These are phyloP conservation scores for Micromesistius poutassou DNA, from an alignment of 2,797 vertebrate species.

Conservation along the genomic window DNA sequence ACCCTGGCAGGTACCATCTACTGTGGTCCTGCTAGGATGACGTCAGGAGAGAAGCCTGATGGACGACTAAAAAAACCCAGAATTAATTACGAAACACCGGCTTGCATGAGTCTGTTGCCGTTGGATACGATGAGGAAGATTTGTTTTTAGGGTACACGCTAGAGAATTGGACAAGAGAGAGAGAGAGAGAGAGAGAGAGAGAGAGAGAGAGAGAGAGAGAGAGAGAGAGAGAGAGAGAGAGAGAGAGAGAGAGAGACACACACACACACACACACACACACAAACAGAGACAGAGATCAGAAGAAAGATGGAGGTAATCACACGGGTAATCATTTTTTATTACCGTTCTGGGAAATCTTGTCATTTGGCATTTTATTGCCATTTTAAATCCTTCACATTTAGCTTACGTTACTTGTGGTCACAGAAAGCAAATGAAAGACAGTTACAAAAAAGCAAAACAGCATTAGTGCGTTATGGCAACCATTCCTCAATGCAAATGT, in stretches of 20 bases:
- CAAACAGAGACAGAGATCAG: background rate
- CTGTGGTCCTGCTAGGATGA: conserved; percentile 26
- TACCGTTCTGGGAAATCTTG: conserved; percentile 56
- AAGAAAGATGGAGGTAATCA: conserved; percentile 24
- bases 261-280: background rate
- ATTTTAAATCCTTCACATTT: conserved; percentile 33
- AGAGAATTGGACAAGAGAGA: background rate
- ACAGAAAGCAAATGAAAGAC: conserved; percentile 21
- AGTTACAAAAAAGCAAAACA: conserved; percentile 15
- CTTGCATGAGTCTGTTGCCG: conserved; percentile 6
- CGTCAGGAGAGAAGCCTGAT: conserved; percentile 12
- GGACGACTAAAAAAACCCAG: conserved; percentile 2
- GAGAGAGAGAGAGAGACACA: background rate
- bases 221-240: conserved; percentile 4
- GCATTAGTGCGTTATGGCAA: conserved; percentile 16
- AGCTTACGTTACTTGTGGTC: conserved; percentile 22
- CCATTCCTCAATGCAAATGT: background rate
- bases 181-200: background rate
- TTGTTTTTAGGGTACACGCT: conserved; percentile 14
- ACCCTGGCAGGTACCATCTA: conserved; percentile 6
- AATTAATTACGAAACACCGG: conserved; percentile 17
- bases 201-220: background rate
- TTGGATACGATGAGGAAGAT: conserved; percentile 17
- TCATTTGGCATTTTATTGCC: conserved; percentile 51
- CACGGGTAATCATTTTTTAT: conserved; percentile 56